Percentiles rank a stretch among this genome's conserved stretches.
phyloP scores from a whole-genome alignment of 92 coral and sea anemone species.

The Pocillopora meandrina region DNA sequence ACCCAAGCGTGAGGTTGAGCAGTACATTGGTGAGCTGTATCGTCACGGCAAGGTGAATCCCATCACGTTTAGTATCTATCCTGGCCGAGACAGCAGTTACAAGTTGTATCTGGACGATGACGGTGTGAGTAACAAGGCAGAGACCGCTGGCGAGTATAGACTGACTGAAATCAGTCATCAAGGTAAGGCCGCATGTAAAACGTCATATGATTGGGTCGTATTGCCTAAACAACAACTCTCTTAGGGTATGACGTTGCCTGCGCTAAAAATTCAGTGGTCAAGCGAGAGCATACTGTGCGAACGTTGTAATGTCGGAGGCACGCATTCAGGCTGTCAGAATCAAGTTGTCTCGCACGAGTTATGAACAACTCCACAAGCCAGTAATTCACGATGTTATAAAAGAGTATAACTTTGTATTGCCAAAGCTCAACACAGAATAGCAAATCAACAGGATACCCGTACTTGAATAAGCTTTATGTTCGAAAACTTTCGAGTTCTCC shows the following conservation, averaged over 20 bases:
- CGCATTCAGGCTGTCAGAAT: no score
- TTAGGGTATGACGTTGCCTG: neutral
- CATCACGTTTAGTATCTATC: slow-evolving; percentile 73
- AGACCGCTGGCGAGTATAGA: slow-evolving; percentile 55
- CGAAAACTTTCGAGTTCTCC: no score
- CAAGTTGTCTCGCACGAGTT: no score
- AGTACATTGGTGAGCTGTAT: slow-evolving; percentile 77
- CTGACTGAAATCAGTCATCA: slow-evolving; percentile 65
- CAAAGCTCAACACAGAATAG: no score
- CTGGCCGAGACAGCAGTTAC: slow-evolving; percentile 67
- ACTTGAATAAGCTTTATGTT: no score
- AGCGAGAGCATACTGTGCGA: neutral
- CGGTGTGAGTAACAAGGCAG: slow-evolving; percentile 64
- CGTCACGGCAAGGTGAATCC: slow-evolving; percentile 71
- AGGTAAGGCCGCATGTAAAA: slow-evolving; percentile 30
- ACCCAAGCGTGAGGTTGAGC: slow-evolving; percentile 76
- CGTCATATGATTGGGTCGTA: neutral
- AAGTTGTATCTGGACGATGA: slow-evolving; percentile 71
- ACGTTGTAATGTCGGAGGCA: neutral
- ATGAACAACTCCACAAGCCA: no score
- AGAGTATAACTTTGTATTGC: no score
- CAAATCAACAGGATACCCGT: no score
- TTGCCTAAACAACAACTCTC: no score
- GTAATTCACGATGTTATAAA: no score
- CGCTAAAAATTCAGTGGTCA: no score